A percentile compares a stretch with the other conserved stretches of the same genome.
These are phyloP conservation scores for Rhodophaea formosa DNA, from an alignment of 2,888 invertebrate genomes.

Conservation along the genomic window DNA sequence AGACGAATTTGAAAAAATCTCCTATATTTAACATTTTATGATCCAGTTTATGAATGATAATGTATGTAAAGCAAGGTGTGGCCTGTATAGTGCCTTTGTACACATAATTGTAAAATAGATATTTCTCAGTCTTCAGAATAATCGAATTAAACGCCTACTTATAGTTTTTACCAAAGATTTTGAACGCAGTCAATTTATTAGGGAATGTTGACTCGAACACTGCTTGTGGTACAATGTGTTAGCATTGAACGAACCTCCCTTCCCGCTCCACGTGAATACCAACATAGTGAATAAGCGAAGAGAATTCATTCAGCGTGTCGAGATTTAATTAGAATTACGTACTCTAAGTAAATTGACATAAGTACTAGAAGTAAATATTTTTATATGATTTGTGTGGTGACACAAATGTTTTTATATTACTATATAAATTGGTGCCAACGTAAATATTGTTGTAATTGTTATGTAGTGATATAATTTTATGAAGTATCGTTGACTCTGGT, in stretches of 20 bases:
- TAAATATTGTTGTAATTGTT: conserved; percentile 80
- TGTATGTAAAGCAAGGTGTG: conserved; percentile 24
- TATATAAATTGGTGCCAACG: conserved; percentile 79
- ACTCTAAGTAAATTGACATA: conserved; percentile 71
- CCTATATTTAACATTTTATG: background rate
- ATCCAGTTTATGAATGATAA: background rate
- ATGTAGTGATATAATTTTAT: conserved; percentile 78
- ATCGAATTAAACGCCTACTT: conserved; percentile 17
- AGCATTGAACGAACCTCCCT: conserved; percentile 42
- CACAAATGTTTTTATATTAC: conserved; percentile 75
- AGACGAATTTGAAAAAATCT: conserved; percentile 9
- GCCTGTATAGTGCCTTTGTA: conserved; percentile 24
- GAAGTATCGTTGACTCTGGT: conserved; percentile 72
- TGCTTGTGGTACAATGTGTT: conserved; percentile 24
- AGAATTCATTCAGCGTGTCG: conserved; percentile 72
- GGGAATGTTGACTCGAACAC: conserved; percentile 21
- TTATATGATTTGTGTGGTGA: conserved; percentile 71
- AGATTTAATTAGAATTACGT: conserved; percentile 72
- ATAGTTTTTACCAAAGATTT: conserved; percentile 50
- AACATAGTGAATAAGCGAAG: conserved; percentile 64
- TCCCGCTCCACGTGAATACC: conserved; percentile 59
- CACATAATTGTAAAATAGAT: conserved; percentile 10
- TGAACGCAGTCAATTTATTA: conserved; percentile 23
- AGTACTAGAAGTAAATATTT: conserved; percentile 75
- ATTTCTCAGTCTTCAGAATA: conserved; percentile 18